Conservation (phyloP, 2,113 vertebrate species). For the human region GRCh38 chr7:149436501-149437000, state of each 20-base stretch:
- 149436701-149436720: conserved; percentile 69
- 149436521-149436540: accelerated
- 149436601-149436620: conserved; percentile 80
- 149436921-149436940: not conserved
- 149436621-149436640: conserved; percentile 54
- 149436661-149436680: conserved; percentile 73
- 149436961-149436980: not conserved
- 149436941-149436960: not conserved
- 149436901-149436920: not conserved
- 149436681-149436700: conserved; percentile 67
- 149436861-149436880: conserved; percentile 39
- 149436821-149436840: conserved; percentile 57
- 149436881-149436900: not conserved
- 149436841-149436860: not conserved
- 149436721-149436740: conserved; percentile 78
- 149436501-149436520: not conserved
- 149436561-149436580: conserved; percentile 48
- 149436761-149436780: conserved; percentile 72
- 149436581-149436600: conserved; percentile 74
- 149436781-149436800: conserved; percentile 80
- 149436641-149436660: conserved; percentile 56
- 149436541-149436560: accelerated
- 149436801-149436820: conserved; percentile 79
- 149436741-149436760: conserved; percentile 73
- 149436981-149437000: conserved; percentile 3